A percentile compares a stretch with the other conserved stretches of the same genome.
These are phyloP conservation scores for Dastarcus helophoroides DNA, from an alignment of 2,888 invertebrate species.

Conservation along the genomic window DNA sequence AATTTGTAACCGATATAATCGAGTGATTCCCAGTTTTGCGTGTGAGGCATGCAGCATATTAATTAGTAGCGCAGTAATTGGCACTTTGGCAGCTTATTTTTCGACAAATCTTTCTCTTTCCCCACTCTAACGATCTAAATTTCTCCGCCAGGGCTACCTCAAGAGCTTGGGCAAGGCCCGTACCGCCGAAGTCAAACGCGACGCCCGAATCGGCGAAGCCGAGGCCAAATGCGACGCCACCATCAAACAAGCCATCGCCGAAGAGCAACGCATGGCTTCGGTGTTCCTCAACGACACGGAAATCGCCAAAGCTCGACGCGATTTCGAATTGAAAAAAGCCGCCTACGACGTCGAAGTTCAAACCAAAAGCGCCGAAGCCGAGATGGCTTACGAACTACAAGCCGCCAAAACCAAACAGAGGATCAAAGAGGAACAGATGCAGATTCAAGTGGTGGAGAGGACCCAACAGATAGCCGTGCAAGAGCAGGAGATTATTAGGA, in stretches of 20 bases:
- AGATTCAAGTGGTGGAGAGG: constrained; percentile 53
- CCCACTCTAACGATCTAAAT: background rate
- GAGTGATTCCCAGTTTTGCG: too few relatives aligned
- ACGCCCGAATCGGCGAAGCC: constrained; percentile 94
- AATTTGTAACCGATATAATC: constrained; percentile 3
- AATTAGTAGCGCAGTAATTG: background rate
- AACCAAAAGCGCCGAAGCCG: constrained; percentile 87
- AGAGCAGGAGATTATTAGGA: constrained; percentile 89
- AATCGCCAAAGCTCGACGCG: constrained; percentile 91
- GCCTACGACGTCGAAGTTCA: constrained; percentile 95
- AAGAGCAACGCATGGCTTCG: constrained; percentile 91
- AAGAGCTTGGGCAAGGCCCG: constrained; percentile 91
- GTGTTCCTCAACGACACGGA: constrained; percentile 92
- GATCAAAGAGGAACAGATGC: constrained; percentile 91
- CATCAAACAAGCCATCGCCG: constrained; percentile 91
- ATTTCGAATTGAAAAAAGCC: constrained; percentile 94
- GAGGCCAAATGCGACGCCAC: constrained; percentile 87
- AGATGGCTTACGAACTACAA: constrained; percentile 86
- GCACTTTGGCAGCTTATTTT: background rate
- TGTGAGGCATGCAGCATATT: background rate
- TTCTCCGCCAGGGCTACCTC: constrained; percentile 62
- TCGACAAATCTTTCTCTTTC: background rate
- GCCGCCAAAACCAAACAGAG: constrained; percentile 92
- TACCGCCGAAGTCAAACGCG: constrained; percentile 89
- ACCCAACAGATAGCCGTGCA: constrained; percentile 86